Percentiles rank a stretch among this genome's conserved stretches.
Evolutionary conservation across 2,888 invertebrate species (phyloP).

Genomic region (Platycheirus albimanus): DNA sequence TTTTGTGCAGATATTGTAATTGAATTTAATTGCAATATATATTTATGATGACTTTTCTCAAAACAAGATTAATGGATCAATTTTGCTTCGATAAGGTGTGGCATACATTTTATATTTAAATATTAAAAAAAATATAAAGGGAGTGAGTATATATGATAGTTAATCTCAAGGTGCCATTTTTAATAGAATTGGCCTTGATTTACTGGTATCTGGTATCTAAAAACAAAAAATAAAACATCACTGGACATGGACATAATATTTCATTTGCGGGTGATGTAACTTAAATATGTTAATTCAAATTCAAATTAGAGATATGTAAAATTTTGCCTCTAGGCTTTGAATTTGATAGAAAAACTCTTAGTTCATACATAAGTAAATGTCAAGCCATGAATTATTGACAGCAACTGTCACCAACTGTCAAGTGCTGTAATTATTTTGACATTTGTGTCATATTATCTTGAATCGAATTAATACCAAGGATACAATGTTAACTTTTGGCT

Average conservation of each 20-base stretch:
- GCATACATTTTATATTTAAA: slow-evolving; percentile 10
- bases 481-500: not conserved
- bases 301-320: not conserved
- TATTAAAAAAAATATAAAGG: no score
- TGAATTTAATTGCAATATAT: slow-evolving; percentile 30
- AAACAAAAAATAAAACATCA: no score
- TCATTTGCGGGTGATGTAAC: not conserved
- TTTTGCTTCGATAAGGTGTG: slow-evolving; percentile 19
- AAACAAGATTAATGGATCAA: slow-evolving; percentile 37
- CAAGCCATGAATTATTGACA: not conserved
- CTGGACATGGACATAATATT: no score
- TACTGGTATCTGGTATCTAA: no score
- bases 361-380: not conserved
- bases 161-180: not conserved
- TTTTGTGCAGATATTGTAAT: slow-evolving; percentile 25
- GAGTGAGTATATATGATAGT: not conserved
- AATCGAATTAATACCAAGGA: not conserved
- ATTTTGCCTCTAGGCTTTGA: not conserved
- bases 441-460: not conserved
- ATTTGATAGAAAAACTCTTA: not conserved
- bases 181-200: no score
- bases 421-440: not conserved
- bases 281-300: no score
- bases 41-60: slow-evolving; percentile 13
- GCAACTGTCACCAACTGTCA: not conserved